Evolutionary conservation across 2,797 vertebrate genomes (phyloP).

Genomic region (Cyclura pinguis): DNA sequence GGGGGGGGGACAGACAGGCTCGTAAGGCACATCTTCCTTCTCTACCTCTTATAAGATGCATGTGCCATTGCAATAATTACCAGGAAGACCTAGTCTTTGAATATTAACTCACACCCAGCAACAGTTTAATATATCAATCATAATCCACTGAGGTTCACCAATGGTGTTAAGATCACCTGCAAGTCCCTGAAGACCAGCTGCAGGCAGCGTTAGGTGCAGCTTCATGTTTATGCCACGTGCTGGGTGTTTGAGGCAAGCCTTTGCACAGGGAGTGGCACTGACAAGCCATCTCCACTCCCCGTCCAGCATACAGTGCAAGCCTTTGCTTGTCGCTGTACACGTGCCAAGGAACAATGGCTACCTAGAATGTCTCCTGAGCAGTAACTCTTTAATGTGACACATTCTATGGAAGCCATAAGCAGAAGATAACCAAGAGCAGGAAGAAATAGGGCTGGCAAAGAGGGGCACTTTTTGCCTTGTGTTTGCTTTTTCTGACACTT

Average conservation of each 20-base stretch:
- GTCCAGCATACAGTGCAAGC: fast-evolving
- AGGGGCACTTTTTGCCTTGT: background rate
- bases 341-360: conserved; percentile 44
- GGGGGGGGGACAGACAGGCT: background rate
- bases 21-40: background rate
- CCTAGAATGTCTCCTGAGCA: conserved; percentile 6
- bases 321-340: fast-evolving
- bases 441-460: background rate
- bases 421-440: fast-evolving
- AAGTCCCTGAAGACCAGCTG: conserved; percentile 2
- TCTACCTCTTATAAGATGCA: background rate
- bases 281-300: conserved; percentile 15
- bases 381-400: background rate
- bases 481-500: background rate
- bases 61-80: conserved; percentile 5
- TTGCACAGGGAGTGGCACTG: background rate
- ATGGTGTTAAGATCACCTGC: background rate
- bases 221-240: conserved; percentile 28
- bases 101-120: conserved; percentile 8
- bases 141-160: conserved; percentile 10
- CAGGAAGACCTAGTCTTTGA: background rate
- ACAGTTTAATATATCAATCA: background rate
- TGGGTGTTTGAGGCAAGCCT: conserved; percentile 27
- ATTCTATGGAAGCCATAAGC: background rate
- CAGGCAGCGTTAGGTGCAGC: background rate